Conservation (phyloP, 2,113 vertebrate genomes). For the Promerops cafer region DNA sequence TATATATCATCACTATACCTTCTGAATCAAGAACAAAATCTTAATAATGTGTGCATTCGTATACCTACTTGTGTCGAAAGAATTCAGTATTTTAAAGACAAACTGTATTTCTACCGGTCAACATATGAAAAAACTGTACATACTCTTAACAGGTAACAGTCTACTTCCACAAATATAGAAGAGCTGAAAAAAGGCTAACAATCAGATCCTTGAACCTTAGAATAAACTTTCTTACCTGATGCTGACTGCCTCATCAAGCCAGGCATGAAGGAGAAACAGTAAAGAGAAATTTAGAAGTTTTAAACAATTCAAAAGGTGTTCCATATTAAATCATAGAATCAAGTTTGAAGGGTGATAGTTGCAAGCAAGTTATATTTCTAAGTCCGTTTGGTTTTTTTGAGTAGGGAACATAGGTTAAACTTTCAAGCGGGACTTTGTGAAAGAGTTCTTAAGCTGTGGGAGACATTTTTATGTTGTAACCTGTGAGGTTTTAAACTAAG, state of each 20-base stretch:
- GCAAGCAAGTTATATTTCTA: background rate
- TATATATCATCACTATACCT: background rate
- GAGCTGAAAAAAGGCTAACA: background rate
- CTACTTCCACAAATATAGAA: background rate
- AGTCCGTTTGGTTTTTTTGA: background rate
- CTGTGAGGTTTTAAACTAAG: background rate
- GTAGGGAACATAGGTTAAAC: background rate
- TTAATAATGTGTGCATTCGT: background rate
- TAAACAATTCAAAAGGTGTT: conserved; percentile 17
- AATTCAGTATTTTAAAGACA: background rate
- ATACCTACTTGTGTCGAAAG: background rate
- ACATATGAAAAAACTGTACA: background rate
- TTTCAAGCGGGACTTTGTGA: background rate
- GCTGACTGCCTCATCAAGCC: conserved; percentile 77
- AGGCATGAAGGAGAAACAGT: conserved; percentile 83
- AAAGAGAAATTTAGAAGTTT: conserved; percentile 59
- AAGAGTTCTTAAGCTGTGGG: background rate
- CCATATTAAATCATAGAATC: background rate
- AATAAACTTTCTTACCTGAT: conserved; percentile 81
- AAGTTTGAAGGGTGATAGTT: background rate
- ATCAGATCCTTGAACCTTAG: background rate
- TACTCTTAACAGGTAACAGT: background rate
- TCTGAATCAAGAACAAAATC: background rate
- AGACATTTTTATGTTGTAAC: background rate
- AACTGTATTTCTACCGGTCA: background rate